phyloP scores from a whole-genome alignment of 2,113 vertebrate species.

The Leptocoma aspasia region DNA sequence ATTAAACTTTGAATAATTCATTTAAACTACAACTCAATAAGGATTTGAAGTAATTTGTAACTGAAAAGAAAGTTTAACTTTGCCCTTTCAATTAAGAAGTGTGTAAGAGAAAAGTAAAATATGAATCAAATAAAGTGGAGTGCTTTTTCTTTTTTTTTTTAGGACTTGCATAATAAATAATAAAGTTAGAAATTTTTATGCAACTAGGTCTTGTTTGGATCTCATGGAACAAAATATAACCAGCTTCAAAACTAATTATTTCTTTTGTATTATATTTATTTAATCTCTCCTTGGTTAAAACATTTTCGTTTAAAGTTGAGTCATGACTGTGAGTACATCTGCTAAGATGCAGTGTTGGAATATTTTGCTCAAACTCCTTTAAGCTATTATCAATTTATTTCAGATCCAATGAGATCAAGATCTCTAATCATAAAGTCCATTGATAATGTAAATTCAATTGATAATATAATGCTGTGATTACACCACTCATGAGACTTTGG shows the following conservation, averaged over 20 bases:
- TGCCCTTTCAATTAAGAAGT: background rate
- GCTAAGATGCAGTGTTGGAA: background rate
- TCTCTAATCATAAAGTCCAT: background rate
- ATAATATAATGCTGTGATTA: background rate
- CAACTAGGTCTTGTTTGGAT: background rate
- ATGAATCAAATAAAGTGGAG: background rate
- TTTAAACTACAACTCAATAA: background rate
- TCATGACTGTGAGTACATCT: background rate
- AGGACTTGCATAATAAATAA: background rate
- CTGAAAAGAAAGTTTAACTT: background rate
- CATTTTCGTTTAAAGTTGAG: background rate
- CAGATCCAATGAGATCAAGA: background rate
- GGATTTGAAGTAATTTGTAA: background rate
- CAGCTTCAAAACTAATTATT: background rate
- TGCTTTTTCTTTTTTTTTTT: background rate
- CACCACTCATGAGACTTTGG: background rate
- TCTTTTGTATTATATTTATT: background rate
- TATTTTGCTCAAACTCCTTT: background rate
- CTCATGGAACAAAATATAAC: background rate
- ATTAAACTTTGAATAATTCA: background rate
- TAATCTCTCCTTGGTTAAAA: background rate
- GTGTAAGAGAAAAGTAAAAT: background rate
- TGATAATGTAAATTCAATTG: background rate
- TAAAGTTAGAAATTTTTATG: background rate
- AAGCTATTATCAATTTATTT: background rate